These are phyloP conservation scores for Leptodactylus fallax DNA, from an alignment of 2,797 vertebrate genomes.

Conservation along the genomic window DNA sequence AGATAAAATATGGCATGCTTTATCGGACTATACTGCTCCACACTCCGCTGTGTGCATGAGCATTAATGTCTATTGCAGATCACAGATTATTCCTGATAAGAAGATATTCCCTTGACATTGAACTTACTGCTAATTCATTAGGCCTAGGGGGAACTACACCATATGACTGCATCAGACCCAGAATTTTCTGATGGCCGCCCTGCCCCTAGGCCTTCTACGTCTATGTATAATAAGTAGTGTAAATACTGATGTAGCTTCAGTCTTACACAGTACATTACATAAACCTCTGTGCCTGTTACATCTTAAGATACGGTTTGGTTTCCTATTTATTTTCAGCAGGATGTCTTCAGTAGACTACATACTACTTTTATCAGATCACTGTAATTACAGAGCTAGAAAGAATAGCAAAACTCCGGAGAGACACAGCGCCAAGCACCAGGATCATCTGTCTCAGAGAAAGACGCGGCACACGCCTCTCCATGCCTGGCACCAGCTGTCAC, in stretches of 20 bases:
- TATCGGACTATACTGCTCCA: too few relatives aligned
- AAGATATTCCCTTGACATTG: too few relatives aligned
- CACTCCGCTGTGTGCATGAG: too few relatives aligned
- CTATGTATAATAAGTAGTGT: background rate
- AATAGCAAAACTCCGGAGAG: background rate
- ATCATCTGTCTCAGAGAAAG: slow-evolving; percentile 10
- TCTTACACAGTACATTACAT: background rate
- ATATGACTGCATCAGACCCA: background rate
- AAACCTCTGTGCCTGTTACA: background rate
- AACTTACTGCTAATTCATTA: too few relatives aligned
- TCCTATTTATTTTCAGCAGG: background rate
- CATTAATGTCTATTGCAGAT: too few relatives aligned
- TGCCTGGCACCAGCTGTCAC: slow-evolving; percentile 17
- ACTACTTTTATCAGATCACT: background rate
- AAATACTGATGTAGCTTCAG: background rate
- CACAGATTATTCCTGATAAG: too few relatives aligned
- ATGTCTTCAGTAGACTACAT: background rate
- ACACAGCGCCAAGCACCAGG: background rate
- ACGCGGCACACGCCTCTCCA: background rate
- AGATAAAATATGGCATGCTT: too few relatives aligned
- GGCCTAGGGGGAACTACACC: background rate
- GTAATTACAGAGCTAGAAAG: background rate
- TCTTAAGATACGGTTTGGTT: background rate
- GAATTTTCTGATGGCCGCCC: background rate
- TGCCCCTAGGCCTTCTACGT: background rate